A percentile compares a stretch with the other conserved stretches of the same genome.
Evolutionary conservation across 2,113 vertebrate genomes (phyloP).

Genomic region (Petrocephalus microphthalmus): DNA sequence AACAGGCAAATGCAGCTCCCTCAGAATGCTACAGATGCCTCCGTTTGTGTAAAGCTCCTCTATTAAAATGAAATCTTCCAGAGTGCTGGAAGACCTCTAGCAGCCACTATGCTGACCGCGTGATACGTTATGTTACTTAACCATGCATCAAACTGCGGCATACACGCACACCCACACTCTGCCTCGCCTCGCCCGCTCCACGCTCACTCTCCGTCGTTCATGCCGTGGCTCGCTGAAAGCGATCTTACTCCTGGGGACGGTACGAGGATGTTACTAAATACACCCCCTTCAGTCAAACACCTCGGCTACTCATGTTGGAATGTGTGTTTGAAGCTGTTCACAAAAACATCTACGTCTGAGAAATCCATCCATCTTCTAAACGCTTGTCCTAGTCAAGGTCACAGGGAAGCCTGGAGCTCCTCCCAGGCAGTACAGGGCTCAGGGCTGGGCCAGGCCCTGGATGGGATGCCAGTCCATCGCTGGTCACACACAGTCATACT

Average conservation of each 20-base stretch:
- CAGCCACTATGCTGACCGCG: background rate
- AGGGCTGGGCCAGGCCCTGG: background rate
- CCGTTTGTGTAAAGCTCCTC: background rate
- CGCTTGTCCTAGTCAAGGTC: background rate
- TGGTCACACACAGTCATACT: background rate
- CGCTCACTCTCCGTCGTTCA: background rate
- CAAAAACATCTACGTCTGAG: background rate
- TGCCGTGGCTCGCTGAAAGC: background rate
- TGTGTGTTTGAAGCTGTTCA: background rate
- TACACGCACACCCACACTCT: background rate
- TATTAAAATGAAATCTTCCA: background rate
- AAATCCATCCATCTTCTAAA: background rate
- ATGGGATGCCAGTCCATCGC: background rate
- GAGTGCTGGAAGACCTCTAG: background rate
- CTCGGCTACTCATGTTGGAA: background rate
- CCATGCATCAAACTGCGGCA: background rate
- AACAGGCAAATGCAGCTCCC: background rate
- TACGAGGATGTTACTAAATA: background rate
- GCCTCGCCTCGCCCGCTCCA: background rate
- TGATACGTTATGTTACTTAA: background rate
- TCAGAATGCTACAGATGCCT: background rate
- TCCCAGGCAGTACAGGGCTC: background rate
- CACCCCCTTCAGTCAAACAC: background rate
- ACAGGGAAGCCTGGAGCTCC: background rate
- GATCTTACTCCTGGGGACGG: background rate